These are phyloP conservation scores for Ondatra zibethicus DNA, from an alignment of 2,113 vertebrate genomes.

Conservation along the genomic window DNA sequence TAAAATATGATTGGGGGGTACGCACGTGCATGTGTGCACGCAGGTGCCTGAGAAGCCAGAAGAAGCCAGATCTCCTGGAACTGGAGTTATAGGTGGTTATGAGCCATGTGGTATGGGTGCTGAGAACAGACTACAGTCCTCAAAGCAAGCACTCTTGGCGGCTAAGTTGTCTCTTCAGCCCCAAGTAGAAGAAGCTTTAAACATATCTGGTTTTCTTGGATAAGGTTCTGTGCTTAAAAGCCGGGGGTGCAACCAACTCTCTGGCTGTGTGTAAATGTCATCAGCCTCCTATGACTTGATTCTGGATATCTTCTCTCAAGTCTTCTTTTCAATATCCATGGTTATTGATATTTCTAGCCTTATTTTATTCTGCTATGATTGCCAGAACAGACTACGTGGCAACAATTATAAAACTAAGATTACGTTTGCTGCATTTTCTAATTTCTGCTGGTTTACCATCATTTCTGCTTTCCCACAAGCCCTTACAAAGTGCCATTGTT, in stretches of 20 bases:
- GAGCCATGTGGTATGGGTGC: background rate
- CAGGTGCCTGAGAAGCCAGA: background rate
- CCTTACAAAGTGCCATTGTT: slow-evolving; percentile 27
- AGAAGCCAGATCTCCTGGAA: background rate
- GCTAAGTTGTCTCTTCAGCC: background rate
- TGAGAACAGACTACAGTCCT: background rate
- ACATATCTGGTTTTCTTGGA: background rate
- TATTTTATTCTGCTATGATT: slow-evolving; percentile 16
- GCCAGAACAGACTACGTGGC: background rate
- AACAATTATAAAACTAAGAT: slow-evolving; percentile 36
- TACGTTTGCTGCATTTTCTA: slow-evolving; percentile 34
- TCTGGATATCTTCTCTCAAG: background rate
- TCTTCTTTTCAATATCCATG: background rate
- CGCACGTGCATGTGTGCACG: no score
- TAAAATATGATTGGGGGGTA: background rate
- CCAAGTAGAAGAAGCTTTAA: slow-evolving; percentile 35
- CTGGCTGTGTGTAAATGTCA: background rate
- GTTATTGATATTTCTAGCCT: background rate
- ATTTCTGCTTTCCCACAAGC: background rate
- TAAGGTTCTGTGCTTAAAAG: background rate
- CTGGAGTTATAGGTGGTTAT: background rate
- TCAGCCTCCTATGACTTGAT: background rate
- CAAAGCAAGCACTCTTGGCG: background rate
- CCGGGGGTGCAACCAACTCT: background rate
- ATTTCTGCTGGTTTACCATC: slow-evolving; percentile 42